Percentiles rank a stretch among this genome's conserved stretches.
Evolutionary conservation across 1,140 invertebrate species (phyloP).

Genomic region (Sycophaga agraensis): DNA sequence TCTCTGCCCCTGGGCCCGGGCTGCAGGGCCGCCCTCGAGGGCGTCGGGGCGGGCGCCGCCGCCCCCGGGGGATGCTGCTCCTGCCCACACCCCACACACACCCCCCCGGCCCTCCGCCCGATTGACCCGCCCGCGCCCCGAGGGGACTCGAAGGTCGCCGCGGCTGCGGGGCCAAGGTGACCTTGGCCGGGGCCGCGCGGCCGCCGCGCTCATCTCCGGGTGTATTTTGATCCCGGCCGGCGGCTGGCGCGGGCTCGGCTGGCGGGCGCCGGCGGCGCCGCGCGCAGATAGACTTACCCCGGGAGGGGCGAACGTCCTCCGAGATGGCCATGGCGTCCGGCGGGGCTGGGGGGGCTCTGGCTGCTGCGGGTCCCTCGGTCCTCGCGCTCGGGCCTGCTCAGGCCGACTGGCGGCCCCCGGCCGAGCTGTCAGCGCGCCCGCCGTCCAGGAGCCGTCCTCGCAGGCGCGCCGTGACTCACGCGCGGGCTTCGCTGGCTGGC

Average conservation of each 20-base stretch:
- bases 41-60: too few relatives aligned
- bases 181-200: too few relatives aligned
- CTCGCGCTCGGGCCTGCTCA: not conserved
- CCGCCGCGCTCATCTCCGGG: too few relatives aligned
- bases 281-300: not conserved
- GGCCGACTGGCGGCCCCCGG: slow-evolving; percentile 1
- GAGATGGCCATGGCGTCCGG: slow-evolving; percentile 6
- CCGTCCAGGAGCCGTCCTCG: too few relatives aligned
- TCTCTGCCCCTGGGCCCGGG: not conserved
- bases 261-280: too few relatives aligned
- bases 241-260: too few relatives aligned
- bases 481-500: not conserved
- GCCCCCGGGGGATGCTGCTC: too few relatives aligned
- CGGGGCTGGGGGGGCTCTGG: not conserved
- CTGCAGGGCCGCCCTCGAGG: not conserved
- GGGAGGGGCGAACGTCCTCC: not conserved
- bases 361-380: not conserved
- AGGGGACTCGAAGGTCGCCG: not conserved
- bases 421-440: too few relatives aligned
- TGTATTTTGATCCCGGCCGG: too few relatives aligned
- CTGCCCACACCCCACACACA: not conserved
- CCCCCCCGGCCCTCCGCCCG: not conserved
- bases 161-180: not conserved
- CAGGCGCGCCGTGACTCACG: slow-evolving; percentile 3
- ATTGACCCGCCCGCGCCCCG: not conserved